A percentile compares a stretch with the other conserved stretches of the same genome.
phyloP scores from a whole-genome alignment of 1,140 invertebrate genomes.

The Plutomurus gul region DNA sequence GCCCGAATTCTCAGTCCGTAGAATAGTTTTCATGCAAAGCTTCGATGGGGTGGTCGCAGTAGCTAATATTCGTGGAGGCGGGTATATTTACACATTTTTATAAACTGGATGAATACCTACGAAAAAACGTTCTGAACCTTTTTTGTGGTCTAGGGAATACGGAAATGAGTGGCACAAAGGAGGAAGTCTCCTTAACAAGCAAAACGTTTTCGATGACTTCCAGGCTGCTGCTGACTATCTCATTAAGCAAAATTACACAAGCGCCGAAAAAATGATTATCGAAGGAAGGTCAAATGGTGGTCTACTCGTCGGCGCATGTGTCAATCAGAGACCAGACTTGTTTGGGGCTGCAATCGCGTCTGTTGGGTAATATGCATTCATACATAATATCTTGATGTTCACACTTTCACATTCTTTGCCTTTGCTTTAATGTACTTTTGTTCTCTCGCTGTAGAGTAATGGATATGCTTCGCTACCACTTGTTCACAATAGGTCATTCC shows the following conservation, averaged over 20 bases:
- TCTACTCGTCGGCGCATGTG: slow-evolving; percentile 65
- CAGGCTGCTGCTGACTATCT: slow-evolving; percentile 66
- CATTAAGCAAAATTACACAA: slow-evolving; percentile 64
- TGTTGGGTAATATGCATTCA: slow-evolving; percentile 66
- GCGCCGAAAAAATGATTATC: slow-evolving; percentile 62
- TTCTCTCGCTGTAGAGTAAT: slow-evolving; percentile 77
- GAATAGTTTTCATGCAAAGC: slow-evolving; percentile 86
- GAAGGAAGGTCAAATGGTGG: slow-evolving; percentile 71
- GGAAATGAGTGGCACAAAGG: slow-evolving; percentile 85
- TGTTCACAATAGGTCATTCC: slow-evolving; percentile 95
- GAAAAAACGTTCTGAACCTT: slow-evolving; percentile 69
- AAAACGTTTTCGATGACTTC: slow-evolving; percentile 98
- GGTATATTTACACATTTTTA: slow-evolving; percentile 63
- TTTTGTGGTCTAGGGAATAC: slow-evolving; percentile 74
- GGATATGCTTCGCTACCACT: slow-evolving; percentile 96
- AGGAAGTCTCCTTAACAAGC: slow-evolving; percentile 88
- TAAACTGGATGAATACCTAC: slow-evolving; percentile 61
- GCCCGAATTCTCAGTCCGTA: slow-evolving; percentile 79
- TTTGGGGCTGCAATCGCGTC: slow-evolving; percentile 70
- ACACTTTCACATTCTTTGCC: slow-evolving; percentile 51
- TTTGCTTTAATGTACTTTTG: not conserved
- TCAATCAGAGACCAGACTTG: slow-evolving; percentile 67
- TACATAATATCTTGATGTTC: slow-evolving; percentile 68
- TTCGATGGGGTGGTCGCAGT: slow-evolving; percentile 86
- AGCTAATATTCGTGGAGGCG: slow-evolving; percentile 94